phyloP scores from a whole-genome alignment of 2,888 invertebrate species.

The Protodeltote pygarga region DNA sequence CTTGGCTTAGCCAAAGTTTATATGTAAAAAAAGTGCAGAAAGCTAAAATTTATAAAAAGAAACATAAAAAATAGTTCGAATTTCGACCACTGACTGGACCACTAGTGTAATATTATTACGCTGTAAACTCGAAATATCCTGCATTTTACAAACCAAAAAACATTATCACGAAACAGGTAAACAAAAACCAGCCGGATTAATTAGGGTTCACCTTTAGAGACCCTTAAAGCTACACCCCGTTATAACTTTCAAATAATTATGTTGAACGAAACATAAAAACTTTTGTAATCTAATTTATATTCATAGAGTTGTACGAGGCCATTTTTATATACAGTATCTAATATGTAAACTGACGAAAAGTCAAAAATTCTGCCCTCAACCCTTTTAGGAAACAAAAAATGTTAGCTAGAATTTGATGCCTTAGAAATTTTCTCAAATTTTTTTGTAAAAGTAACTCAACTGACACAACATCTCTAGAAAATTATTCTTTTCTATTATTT shows the following conservation, averaged over 20 bases:
- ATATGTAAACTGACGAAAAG: slow-evolving; percentile 29
- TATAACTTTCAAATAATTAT: slow-evolving; percentile 41
- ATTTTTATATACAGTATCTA: slow-evolving; percentile 57
- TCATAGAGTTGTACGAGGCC: slow-evolving; percentile 58
- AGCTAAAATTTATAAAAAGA: no score
- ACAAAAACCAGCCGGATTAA: not conserved
- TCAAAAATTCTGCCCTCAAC: slow-evolving; percentile 12
- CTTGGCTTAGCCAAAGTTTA: no score
- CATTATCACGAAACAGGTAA: slow-evolving; percentile 6
- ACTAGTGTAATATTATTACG: no score
- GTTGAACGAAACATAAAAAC: slow-evolving; percentile 56
- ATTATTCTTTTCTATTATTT: no score
- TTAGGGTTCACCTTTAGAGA: not conserved
- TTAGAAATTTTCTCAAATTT: no score
- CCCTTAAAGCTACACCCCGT: slow-evolving; percentile 2
- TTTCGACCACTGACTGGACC: no score
- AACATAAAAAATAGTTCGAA: no score
- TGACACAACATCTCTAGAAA: no score
- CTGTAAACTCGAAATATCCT: no score
- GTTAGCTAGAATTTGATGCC: slow-evolving; percentile 1
- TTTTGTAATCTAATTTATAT: slow-evolving; percentile 70
- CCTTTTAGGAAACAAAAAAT: slow-evolving; percentile 2
- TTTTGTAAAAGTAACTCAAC: no score
- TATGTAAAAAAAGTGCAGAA: no score
- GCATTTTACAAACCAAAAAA: no score